phyloP scores from a whole-genome alignment of 1,140 invertebrate genomes.

The Nasonia vitripennis region DNA sequence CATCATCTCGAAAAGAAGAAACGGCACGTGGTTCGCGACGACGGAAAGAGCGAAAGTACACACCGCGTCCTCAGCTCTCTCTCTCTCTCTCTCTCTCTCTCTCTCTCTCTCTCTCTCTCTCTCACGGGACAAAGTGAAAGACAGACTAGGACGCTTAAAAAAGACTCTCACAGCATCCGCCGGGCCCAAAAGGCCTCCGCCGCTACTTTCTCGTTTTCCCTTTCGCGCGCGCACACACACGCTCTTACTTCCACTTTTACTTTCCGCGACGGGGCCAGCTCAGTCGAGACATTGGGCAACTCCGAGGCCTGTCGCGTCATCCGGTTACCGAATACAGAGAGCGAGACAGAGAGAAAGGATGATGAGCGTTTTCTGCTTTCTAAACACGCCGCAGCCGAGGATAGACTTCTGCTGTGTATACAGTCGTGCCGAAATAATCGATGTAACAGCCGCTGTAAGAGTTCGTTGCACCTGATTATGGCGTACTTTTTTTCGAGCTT shows the following conservation, averaged over 20 bases:
- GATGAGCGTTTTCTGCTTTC: constrained; percentile 36
- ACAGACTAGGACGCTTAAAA: background rate
- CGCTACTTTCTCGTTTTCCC: constrained; percentile 18
- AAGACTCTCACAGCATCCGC: background rate
- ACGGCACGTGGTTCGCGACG: background rate
- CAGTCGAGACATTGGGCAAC: constrained; percentile 5
- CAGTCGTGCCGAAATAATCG: constrained; percentile 33
- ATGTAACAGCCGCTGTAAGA: constrained; percentile 2
- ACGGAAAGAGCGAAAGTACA: background rate
- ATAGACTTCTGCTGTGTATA: no score
- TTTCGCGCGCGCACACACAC: constrained; percentile 9
- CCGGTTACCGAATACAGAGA: constrained; percentile 36
- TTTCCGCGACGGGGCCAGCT: constrained; percentile 11
- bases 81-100: background rate
- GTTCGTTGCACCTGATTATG: constrained; percentile 10
- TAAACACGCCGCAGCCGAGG: background rate
- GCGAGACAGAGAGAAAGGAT: background rate
- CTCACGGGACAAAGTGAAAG: constrained; percentile 30
- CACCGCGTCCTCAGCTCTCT: background rate
- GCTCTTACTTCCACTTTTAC: constrained; percentile 40
- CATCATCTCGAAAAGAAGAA: background rate
- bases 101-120: background rate
- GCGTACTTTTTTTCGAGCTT: background rate
- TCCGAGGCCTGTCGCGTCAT: background rate
- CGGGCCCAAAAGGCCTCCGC: background rate